A percentile compares a stretch with the other conserved stretches of the same genome.
phyloP scores from a whole-genome alignment of 2,797 vertebrate genomes.

The Hephaestus fuliginosus region DNA sequence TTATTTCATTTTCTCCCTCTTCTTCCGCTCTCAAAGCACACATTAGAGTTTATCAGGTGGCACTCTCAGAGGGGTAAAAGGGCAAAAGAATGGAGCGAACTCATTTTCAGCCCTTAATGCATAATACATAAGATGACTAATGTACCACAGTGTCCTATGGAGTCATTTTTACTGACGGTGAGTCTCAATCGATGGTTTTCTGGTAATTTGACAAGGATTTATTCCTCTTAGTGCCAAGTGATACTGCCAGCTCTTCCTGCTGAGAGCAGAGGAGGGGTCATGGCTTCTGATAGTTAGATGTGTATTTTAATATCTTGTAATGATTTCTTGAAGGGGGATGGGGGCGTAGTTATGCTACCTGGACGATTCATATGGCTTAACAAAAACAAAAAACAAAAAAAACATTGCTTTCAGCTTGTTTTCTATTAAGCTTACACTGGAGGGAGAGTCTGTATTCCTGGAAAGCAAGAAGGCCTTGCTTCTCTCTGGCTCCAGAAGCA shows the following conservation, averaged over 20 bases:
- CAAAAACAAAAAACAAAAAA: not conserved
- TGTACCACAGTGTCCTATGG: slow-evolving; percentile 85
- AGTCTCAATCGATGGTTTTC: slow-evolving; percentile 91
- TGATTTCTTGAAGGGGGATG: slow-evolving; percentile 77
- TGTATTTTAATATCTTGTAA: slow-evolving; percentile 87
- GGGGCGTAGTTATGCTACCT: slow-evolving; percentile 67
- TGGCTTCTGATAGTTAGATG: slow-evolving; percentile 39
- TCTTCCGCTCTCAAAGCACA: slow-evolving; percentile 26
- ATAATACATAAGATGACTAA: slow-evolving; percentile 96
- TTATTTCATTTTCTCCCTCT: slow-evolving; percentile 38
- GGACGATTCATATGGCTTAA: slow-evolving; percentile 34
- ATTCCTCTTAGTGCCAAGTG: slow-evolving; percentile 83
- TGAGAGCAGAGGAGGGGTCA: slow-evolving; percentile 80
- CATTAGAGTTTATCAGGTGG: slow-evolving; percentile 64
- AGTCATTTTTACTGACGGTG: slow-evolving; percentile 89
- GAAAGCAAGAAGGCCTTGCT: slow-evolving; percentile 84
- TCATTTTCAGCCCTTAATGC: slow-evolving; percentile 84
- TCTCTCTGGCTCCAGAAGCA: slow-evolving; percentile 87
- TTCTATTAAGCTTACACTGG: slow-evolving; percentile 81
- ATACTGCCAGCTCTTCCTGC: slow-evolving; percentile 86
- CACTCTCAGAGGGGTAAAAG: slow-evolving; percentile 60
- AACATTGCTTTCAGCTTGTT: not conserved
- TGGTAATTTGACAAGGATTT: slow-evolving; percentile 90
- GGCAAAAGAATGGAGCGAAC: slow-evolving; percentile 56
- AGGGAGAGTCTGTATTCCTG: slow-evolving; percentile 81